Percentiles rank a stretch among this genome's conserved stretches.
Conservation (phyloP, 2,113 vertebrate genomes). For the Pantherophis guttatus region DNA sequence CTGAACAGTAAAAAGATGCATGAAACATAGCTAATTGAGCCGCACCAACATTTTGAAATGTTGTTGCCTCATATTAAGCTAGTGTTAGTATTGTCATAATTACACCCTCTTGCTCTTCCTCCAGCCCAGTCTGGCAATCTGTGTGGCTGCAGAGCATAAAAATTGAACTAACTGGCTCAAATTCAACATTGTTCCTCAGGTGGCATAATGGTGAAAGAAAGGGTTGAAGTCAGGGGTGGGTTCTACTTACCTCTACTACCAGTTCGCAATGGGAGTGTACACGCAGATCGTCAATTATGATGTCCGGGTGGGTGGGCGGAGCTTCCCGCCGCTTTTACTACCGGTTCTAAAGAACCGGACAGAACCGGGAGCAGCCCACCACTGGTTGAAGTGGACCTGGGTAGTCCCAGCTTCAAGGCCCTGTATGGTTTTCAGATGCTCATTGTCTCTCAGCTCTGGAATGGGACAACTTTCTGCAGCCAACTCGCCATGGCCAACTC, state of each 20-base stretch:
- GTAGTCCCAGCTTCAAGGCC: not conserved
- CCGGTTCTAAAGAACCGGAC: no score
- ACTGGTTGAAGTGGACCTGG: not conserved
- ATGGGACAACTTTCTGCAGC: not conserved
- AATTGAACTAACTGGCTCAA: not conserved
- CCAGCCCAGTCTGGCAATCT: not conserved
- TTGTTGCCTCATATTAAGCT: not conserved
- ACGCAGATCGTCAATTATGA: no score
- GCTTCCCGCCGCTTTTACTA: no score
- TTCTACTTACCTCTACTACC: no score
- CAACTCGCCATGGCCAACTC: not conserved
- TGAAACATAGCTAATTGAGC: not conserved
- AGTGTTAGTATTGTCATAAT: not conserved
- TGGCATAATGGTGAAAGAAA: not conserved
- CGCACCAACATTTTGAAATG: not conserved
- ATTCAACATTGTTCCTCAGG: not conserved
- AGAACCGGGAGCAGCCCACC: no score
- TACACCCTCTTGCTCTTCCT: not conserved
- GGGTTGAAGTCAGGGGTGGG: not conserved
- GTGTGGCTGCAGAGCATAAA: not conserved
- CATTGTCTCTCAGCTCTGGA: not conserved
- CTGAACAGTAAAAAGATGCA: not conserved
- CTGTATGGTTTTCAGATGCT: not conserved
- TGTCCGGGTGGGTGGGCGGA: no score
- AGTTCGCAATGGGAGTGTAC: no score